Percentiles rank a stretch among this genome's conserved stretches.
Evolutionary conservation across 2,113 vertebrate genomes (phyloP).

Genomic region (Cervus canadensis): DNA sequence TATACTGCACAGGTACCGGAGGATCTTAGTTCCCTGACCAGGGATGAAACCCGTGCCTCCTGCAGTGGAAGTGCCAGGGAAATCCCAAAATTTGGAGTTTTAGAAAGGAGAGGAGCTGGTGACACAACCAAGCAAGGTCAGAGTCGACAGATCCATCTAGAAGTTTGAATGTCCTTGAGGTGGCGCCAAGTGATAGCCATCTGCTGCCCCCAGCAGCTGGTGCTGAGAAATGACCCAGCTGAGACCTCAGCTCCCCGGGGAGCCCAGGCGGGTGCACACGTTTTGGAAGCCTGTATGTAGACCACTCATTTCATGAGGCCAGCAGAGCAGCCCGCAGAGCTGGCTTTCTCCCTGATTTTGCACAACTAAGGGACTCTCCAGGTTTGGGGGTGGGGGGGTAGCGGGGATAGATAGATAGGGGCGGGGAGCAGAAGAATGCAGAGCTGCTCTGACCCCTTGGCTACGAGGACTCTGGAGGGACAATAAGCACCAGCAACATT

Average conservation of each 20-base stretch:
- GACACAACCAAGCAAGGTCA: too few species aligned
- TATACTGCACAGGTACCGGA: not conserved
- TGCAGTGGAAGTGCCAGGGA: not conserved
- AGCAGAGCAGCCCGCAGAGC: not conserved
- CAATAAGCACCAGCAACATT: not conserved
- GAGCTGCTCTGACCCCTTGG: too few species aligned
- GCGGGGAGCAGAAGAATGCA: too few species aligned
- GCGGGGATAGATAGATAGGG: rapidly evolving
- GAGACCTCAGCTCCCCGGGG: not conserved
- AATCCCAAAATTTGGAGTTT: not conserved
- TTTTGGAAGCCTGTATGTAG: not conserved
- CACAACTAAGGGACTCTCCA: not conserved
- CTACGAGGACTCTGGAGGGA: not conserved
- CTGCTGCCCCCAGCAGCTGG: not conserved
- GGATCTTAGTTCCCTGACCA: not conserved
- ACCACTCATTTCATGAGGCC: not conserved
- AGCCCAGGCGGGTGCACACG: rapidly evolving
- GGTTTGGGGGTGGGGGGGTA: not conserved
- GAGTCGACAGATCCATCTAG: rapidly evolving
- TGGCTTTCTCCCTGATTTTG: not conserved
- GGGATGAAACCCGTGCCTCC: not conserved
- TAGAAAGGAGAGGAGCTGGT: not conserved
- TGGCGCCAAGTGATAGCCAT: not conserved
- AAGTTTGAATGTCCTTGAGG: not conserved
- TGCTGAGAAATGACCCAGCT: not conserved